Evolutionary conservation across 2,797 vertebrate genomes (phyloP).

Genomic region (Microcaecilia unicolor): DNA sequence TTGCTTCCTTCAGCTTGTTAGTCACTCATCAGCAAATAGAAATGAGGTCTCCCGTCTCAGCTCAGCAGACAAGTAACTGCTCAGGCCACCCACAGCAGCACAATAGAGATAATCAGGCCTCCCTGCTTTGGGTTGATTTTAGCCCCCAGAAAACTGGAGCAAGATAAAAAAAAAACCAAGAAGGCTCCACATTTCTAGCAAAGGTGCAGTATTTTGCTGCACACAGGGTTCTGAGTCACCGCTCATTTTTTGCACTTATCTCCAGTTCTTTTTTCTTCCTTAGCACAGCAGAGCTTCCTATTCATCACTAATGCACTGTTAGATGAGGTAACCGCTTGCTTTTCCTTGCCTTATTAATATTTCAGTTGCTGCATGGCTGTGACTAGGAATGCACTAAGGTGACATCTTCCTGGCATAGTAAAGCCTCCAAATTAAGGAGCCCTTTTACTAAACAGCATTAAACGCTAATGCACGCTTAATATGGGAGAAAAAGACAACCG

Average conservation of each 20-base stretch:
- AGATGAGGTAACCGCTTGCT: background rate
- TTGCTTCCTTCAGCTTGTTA: background rate
- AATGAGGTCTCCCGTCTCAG: background rate
- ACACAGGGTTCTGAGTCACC: background rate
- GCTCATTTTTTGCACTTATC: background rate
- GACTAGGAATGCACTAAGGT: no score
- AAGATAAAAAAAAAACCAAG: background rate
- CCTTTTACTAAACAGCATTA: no score
- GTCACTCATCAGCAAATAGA: conserved; percentile 24
- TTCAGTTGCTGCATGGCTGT: background rate
- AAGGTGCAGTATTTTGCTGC: conserved; percentile 4
- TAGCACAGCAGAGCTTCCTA: background rate
- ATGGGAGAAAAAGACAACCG: no score
- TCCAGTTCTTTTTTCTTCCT: conserved; percentile 3
- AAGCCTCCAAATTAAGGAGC: no score
- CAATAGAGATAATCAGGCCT: conserved; percentile 4
- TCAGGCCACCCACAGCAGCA: background rate
- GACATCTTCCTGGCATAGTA: no score
- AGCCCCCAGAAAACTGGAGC: background rate
- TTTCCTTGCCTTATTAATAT: background rate
- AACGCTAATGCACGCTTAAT: no score
- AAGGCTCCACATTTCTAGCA: background rate
- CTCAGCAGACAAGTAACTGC: conserved; percentile 2
- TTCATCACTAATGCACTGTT: background rate
- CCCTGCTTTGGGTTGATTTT: conserved; percentile 6